Base-by-base conservation (phyloP, 2,888 invertebrate genomes). In the Idaea aversata region DNA sequence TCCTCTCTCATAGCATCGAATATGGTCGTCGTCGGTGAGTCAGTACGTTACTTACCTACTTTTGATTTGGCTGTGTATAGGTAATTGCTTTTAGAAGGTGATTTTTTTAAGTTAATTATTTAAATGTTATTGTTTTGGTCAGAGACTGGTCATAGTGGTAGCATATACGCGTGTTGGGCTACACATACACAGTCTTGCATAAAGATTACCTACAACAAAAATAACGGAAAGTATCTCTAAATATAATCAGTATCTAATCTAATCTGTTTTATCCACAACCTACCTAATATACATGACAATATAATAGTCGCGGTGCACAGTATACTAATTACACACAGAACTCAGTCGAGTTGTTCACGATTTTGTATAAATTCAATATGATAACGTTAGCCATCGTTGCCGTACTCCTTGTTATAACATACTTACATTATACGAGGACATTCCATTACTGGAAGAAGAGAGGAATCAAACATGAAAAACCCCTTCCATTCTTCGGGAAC, bases 381-480 rank as follows among this genome's bases (percentile, higher is more conserved):
- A 70, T 74, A n/a, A 67, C 70, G 0, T 64, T 35, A 5, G 65
- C 68, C 6, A 65, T 73, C 5, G 15, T 77, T 34, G 16, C 75
- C 4, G 62, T 75, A 7, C 70, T 68, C n/a, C 16, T 79, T 15
- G 68, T 68, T 15, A 74, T 72, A 15, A 63, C 82, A n/a, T 86
- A 86, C 69, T 68, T 75, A 15, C 87, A 86, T 72, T 76, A 78
- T 25, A 84, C 79, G 10, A 81, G 81, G 63, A 85, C 76, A 25
- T 84, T 81, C 65, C 74, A 73, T 58, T 87, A 87, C 65, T 86
- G 86, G 86, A 66, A 72, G 61, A 73, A 73, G 59, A 79, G 72
- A 68, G 84, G 84, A n/a, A 72, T 86, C 36, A 82, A 80, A 72
- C 78, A 86, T 74, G 85, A 85, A 61, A 78, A 77, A 64, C 85